Percentiles rank a stretch among this genome's conserved stretches.
Conservation (phyloP, 1,140 invertebrate genomes). For the Drosophila nikananu region DNA sequence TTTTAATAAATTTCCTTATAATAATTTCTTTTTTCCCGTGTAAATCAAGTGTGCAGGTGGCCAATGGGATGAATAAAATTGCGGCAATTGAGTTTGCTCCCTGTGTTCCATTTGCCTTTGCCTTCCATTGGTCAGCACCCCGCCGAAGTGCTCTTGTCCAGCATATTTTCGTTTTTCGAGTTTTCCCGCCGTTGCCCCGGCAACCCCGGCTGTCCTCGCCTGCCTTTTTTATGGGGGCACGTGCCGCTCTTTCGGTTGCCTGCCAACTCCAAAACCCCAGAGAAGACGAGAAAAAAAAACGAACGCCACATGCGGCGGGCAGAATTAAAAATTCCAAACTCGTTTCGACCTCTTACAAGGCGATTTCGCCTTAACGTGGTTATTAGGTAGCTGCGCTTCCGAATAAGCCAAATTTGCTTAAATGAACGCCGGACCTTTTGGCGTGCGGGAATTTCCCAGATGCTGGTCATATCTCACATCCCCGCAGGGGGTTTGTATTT, state of each 20-base stretch:
- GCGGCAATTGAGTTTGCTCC: conserved; percentile 49
- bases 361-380: conserved; percentile 63
- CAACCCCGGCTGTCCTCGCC: neutral
- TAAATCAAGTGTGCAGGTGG: conserved; percentile 54
- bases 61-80: conserved; percentile 55
- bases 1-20: neutral
- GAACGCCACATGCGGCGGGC: conserved; percentile 35
- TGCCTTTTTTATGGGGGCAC: conserved; percentile 56
- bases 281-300: neutral
- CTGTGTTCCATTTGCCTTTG: conserved; percentile 14
- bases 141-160: conserved; percentile 24
- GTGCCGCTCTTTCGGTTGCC: conserved; percentile 35
- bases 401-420: conserved; percentile 58
- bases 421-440: conserved; percentile 37
- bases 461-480: conserved; percentile 11
- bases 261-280: neutral
- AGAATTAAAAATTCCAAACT: conserved; percentile 79
- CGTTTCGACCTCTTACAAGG: conserved; percentile 67
- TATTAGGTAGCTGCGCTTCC: conserved; percentile 44
- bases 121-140: conserved; percentile 31
- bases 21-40: conserved; percentile 5
- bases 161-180: conserved; percentile 55
- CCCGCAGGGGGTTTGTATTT: conserved; percentile 3
- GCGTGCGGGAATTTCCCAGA: conserved; percentile 31
- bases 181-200: neutral